Conservation (phyloP, 1,140 invertebrate species). For the Maconellicoccus hirsutus region DNA sequence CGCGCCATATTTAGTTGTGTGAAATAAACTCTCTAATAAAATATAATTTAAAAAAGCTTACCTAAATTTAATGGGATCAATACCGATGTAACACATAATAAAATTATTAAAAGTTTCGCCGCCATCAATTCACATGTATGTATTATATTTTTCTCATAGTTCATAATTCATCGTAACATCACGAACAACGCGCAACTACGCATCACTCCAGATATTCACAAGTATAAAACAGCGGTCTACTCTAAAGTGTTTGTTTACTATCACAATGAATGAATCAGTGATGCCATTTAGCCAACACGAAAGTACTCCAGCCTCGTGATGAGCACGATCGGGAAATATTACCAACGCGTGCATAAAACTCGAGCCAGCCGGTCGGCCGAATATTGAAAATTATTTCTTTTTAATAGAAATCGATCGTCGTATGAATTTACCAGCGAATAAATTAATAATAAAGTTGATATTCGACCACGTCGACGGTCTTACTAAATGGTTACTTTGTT, state of each 20-base stretch:
- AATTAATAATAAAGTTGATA: no score
- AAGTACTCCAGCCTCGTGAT: slow-evolving; percentile 6
- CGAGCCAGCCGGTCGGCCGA: no score
- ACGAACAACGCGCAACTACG: neutral
- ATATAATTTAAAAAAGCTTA: neutral
- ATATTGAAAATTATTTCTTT: no score
- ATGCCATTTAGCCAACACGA: neutral
- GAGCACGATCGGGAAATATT: neutral
- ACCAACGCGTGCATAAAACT: no score
- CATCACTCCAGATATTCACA: neutral
- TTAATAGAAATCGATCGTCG: no score
- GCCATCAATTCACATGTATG: neutral
- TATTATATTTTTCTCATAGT: neutral
- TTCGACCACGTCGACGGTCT: no score
- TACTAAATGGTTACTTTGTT: no score
- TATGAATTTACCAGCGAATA: no score
- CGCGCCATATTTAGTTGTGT: neutral
- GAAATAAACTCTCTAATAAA: neutral
- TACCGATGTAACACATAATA: neutral
- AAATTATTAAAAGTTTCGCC: neutral
- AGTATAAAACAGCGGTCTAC: neutral
- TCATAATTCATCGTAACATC: neutral
- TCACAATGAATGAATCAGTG: slow-evolving; percentile 9
- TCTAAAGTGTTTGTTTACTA: slow-evolving; percentile 13
- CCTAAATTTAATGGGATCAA: neutral